Evolutionary conservation across 1,140 invertebrate genomes (phyloP).

Genomic region (Hermetia illucens): DNA sequence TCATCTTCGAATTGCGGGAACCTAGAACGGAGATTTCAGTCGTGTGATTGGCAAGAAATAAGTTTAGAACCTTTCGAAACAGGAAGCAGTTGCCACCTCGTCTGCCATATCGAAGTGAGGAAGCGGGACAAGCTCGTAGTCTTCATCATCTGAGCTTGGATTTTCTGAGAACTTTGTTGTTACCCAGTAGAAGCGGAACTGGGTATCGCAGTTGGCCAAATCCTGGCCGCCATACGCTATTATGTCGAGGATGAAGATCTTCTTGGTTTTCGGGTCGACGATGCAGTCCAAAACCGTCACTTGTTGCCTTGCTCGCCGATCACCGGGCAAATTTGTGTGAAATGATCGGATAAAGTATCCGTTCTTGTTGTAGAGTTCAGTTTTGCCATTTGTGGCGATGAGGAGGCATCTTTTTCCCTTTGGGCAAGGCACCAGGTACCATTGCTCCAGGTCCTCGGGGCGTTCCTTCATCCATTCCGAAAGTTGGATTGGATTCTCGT

Average conservation of each 20-base stretch:
- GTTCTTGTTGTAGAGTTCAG: conserved; percentile 53
- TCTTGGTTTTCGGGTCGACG: conserved; percentile 43
- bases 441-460: conserved; percentile 59
- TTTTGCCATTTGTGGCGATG: conserved; percentile 56
- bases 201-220: conserved; percentile 59
- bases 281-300: conserved; percentile 63
- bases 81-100: conserved; percentile 1
- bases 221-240: conserved; percentile 67
- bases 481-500: conserved; percentile 22
- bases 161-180: conserved; percentile 17
- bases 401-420: conserved; percentile 63
- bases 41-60: too few species aligned
- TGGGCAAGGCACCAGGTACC: conserved; percentile 74
- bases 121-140: too few species aligned
- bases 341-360: conserved; percentile 46
- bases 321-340: conserved; percentile 57
- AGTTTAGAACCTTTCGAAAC: background rate
- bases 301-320: conserved; percentile 34
- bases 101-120: conserved; percentile 22
- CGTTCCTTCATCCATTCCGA: conserved; percentile 87
- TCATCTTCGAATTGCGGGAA: conserved; percentile 20
- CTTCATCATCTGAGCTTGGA: conserved; percentile 7
- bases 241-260: conserved; percentile 66
- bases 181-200: conserved; percentile 23
- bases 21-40: background rate